Evolutionary conservation across 2,113 vertebrate genomes (phyloP), one percentile per base, ranked within the genome.

Genomic region (Eptatretus burgeri): DNA sequence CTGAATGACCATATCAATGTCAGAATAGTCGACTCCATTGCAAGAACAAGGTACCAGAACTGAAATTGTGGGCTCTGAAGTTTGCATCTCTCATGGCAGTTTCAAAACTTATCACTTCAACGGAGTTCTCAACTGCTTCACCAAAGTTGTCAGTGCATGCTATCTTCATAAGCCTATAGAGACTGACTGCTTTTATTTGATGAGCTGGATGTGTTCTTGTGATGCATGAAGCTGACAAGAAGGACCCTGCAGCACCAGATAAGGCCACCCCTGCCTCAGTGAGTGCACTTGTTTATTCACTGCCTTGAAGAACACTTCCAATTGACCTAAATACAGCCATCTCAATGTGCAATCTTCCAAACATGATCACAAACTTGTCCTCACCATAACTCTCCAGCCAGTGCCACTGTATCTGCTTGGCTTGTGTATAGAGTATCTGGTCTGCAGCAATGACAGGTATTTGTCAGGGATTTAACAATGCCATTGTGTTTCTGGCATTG

Each of bases 11-110:
- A 14, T 17, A 65, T 65, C 60, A 65, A 62, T 17, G 63, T 11
- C 50, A 67, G 41, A 51, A 67, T 67, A 20, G 17, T 19, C 5
- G 65, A 51, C 62, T 67, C 67, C 67, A 65, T 67, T 4, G 19
- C 27, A 17, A 53, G 49, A 17, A 65, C 41, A 11, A 67, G 51
- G 51, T 49, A 14, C 64, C 67, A 67, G 64, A 67, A 66, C 18
- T 63, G 62, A 41, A 63, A 66, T 62, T 66, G 50, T 66, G 65
- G 65, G 63, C 65, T 66, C 62, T 27, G 27, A 16, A 14, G 52
- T 63, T 63, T 13, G 5, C 10, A 7, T 41, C 27, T 7, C n/a
- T 7, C 27, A 41, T 7, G 7, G 7, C 14, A 20, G 62, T 63
- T 41, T 41, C 27, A 41, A 41, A 41, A 41, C 27, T 3, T 3